Percentiles rank a stretch among this genome's conserved stretches.
These are phyloP conservation scores for Anas bahamensis DNA, from an alignment of 2,797 vertebrate species.

Conservation along the genomic window DNA sequence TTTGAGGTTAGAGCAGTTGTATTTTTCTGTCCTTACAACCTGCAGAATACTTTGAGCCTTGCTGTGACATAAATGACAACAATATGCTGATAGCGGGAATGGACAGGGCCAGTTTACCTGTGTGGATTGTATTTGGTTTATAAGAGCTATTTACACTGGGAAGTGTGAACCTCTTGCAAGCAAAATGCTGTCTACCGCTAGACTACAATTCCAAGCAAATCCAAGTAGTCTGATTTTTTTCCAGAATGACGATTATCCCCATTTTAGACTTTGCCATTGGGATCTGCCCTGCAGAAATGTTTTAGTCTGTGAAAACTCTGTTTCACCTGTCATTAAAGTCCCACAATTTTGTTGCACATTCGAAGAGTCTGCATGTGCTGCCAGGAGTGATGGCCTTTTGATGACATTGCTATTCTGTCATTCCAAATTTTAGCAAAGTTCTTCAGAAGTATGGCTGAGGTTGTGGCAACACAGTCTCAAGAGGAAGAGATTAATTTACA, in stretches of 20 bases:
- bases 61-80: background rate
- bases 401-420: conserved; percentile 1
- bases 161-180: background rate
- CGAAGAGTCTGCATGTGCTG: background rate
- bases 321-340: background rate
- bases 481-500: conserved; percentile 2
- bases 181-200: background rate
- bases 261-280: background rate
- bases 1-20: background rate
- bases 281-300: background rate
- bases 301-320: background rate
- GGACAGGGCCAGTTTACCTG: background rate
- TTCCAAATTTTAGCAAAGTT: conserved; percentile 11
- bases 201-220: background rate
- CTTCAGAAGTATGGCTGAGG: background rate
- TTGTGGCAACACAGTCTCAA: background rate
- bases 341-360: conserved; percentile 31
- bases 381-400: background rate
- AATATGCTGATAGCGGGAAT: background rate
- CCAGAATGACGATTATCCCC: background rate
- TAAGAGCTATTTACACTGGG: background rate
- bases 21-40: conserved; percentile 21
- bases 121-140: background rate
- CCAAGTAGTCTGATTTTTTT: background rate
- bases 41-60: background rate